Evolutionary conservation across 2,797 vertebrate species (phyloP), one percentile per base, ranked within the genome.

Genomic region (Poliocrania exsul): DNA sequence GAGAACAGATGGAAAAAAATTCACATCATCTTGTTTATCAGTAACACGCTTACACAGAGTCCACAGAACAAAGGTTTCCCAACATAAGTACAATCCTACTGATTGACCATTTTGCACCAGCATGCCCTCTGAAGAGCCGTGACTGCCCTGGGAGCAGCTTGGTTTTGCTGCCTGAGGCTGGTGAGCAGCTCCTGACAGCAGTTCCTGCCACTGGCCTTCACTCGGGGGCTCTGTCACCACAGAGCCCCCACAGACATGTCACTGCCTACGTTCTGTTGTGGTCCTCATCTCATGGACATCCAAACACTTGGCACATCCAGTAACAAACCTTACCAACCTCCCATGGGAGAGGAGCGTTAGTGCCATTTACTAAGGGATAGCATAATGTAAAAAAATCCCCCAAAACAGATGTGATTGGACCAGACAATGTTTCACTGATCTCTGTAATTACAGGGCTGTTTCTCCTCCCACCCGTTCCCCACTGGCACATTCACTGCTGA

Each of bases 401-500:
- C 6, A 16, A 64, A 89, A 77, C 6, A 82, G 31, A 46, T 86
- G 87, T 44, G 61, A 75, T 35, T 71, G 80, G 57, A 81, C 13
- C 72, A 92, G 84, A 90, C 62, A 73, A 49, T 15, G 64, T 85
- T 74, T 86, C 73, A 57, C n/a, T 26, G 54, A 79, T 69, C 60
- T 77, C 84, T 84, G 51, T 81, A 89, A 95, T 92, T 87, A 81
- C 28, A 35, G 16, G 33, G 57, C 53, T 80, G 46, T 70, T 85
- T 87, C 65, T 93, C 67, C 78, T 91, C 89, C 89, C 71, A 91
- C 60, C 67, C 29, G 0, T 88, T 93, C 89, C 78, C 74, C 53
- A 87, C 64, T 87, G 78, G 62, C 83, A 86, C 78, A 64, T 54
- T 90, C 46, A 44, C 60, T 95, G 95, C 86, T 93, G 91, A 90